phyloP scores from a whole-genome alignment of 92 coral and sea anemone genomes.

The Phenganax subtilis region DNA sequence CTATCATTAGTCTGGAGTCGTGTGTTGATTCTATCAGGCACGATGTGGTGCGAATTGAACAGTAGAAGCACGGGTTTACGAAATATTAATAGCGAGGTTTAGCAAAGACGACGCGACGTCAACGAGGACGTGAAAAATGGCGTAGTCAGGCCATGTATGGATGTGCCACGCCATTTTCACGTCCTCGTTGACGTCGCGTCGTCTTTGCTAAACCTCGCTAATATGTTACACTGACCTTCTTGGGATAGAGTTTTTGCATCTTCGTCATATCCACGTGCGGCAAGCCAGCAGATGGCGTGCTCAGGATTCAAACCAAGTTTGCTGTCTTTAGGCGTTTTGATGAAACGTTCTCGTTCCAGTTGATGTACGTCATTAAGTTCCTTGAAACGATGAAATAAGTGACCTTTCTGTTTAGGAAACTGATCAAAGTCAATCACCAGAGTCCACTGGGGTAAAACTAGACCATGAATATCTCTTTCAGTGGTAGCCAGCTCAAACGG shows the following conservation, averaged over 20 bases:
- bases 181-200: too few species aligned
- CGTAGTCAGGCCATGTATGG: too few species aligned
- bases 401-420: slow-evolving; percentile 51
- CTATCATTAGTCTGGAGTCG: too few species aligned
- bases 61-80: too few species aligned
- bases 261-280: slow-evolving; percentile 67
- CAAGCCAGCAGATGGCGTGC: slow-evolving; percentile 72
- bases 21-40: too few species aligned
- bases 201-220: too few species aligned
- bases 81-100: too few species aligned
- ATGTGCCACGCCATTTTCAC: too few species aligned
- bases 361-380: slow-evolving; percentile 60
- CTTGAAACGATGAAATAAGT: slow-evolving; percentile 43
- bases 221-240: background rate
- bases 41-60: too few species aligned
- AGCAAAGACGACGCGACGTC: too few species aligned
- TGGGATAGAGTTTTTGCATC: slow-evolving; percentile 48
- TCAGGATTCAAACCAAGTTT: slow-evolving; percentile 57
- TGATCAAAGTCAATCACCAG: slow-evolving; percentile 69
- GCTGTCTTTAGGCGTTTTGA: slow-evolving; percentile 56
- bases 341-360: slow-evolving; percentile 58
- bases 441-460: slow-evolving; percentile 71
- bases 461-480: slow-evolving; percentile 56
- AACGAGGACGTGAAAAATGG: too few species aligned
- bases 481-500: slow-evolving; percentile 47